Conservation (phyloP, 2,113 vertebrate genomes). For the Sakesphorus luctuosus region DNA sequence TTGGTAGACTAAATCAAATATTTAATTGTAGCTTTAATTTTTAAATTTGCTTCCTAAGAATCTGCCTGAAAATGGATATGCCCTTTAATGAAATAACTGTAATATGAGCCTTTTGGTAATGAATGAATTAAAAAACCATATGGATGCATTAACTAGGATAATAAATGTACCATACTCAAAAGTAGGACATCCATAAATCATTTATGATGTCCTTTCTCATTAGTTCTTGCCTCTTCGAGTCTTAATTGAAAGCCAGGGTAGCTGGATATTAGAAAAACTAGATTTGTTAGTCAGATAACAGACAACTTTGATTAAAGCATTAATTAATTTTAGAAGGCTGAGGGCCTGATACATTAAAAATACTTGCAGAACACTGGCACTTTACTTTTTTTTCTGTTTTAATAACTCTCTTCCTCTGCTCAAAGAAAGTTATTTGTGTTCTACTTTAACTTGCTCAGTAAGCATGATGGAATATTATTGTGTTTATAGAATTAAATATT, state of each 20-base stretch:
- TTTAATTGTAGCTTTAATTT: slow-evolving; percentile 22
- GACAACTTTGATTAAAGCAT: slow-evolving; percentile 68
- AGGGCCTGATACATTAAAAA: slow-evolving; percentile 46
- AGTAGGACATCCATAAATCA: slow-evolving; percentile 68
- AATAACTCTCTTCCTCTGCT: slow-evolving; percentile 54
- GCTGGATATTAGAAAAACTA: slow-evolving; percentile 63
- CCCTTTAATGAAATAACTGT: slow-evolving; percentile 62
- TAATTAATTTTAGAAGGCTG: slow-evolving; percentile 73
- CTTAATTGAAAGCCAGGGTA: slow-evolving; percentile 72
- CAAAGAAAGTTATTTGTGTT: neutral
- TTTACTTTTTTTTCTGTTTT: slow-evolving; percentile 21
- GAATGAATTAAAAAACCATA: slow-evolving; percentile 61
- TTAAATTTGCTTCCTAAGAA: slow-evolving; percentile 59
- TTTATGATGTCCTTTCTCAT: slow-evolving; percentile 66
- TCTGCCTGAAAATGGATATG: slow-evolving; percentile 41
- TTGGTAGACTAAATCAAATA: slow-evolving; percentile 27
- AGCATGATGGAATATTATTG: neutral
- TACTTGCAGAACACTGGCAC: slow-evolving; percentile 18
- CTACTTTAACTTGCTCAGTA: slow-evolving; percentile 33
- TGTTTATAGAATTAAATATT: neutral
- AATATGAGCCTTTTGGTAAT: slow-evolving; percentile 54
- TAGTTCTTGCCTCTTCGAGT: slow-evolving; percentile 58
- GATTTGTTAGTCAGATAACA: slow-evolving; percentile 71
- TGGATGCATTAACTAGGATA: slow-evolving; percentile 68
- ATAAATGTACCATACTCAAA: slow-evolving; percentile 64